These are phyloP conservation scores for Silurus aristotelis DNA, from an alignment of 2,797 vertebrate species.

Conservation along the genomic window DNA sequence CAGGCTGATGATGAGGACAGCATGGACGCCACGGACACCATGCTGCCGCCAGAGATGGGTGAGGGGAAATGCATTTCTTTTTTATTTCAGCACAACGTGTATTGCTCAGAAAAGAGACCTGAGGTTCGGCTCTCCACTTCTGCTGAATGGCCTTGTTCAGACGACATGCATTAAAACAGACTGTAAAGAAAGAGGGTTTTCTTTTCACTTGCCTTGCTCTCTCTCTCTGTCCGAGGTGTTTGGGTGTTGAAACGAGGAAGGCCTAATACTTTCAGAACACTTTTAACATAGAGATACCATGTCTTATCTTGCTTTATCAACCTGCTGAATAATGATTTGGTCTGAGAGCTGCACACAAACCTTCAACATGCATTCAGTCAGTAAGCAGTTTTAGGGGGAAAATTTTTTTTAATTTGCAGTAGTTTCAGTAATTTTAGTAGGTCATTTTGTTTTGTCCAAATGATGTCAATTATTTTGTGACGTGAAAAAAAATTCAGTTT, in stretches of 20 bases:
- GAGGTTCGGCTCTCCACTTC: no score
- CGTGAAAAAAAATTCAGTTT: no score
- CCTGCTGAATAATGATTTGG: not conserved
- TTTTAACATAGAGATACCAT: not conserved
- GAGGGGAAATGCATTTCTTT: conserved; percentile 45
- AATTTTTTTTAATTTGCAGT: no score
- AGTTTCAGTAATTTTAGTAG: no score
- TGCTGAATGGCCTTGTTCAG: no score
- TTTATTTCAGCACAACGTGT: not conserved
- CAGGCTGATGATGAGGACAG: conserved; percentile 89
- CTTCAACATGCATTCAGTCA: no score
- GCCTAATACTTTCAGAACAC: conserved; percentile 42
- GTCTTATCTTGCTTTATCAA: not conserved
- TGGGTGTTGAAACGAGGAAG: conserved; percentile 15
- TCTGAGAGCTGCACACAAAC: not conserved
- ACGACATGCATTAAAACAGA: not conserved
- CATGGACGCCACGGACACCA: conserved; percentile 81
- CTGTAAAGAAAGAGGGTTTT: not conserved
- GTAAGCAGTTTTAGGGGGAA: no score
- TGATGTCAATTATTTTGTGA: no score
- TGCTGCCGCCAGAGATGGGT: conserved; percentile 84
- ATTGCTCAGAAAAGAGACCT: not conserved
- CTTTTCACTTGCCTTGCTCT: not conserved
- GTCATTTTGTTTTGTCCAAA: no score
- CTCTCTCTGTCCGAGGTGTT: conserved; percentile 19